A percentile compares a stretch with the other conserved stretches of the same genome.
Evolutionary conservation across 2,888 invertebrate genomes (phyloP).

Genomic region (Zygogramma bicolorata): DNA sequence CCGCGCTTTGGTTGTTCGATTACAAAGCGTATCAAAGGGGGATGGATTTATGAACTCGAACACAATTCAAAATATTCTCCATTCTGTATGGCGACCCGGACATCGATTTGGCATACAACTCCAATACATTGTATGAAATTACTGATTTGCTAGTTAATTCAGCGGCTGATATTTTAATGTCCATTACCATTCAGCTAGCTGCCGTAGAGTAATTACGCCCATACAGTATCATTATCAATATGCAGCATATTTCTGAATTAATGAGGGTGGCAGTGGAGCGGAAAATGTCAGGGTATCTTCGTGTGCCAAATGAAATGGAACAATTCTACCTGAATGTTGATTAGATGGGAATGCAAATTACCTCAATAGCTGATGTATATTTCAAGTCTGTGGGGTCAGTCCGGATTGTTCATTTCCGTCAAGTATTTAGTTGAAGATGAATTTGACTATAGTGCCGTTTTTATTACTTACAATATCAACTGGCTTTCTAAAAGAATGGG

Average conservation of each 20-base stretch:
- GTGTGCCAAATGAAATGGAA: neutral
- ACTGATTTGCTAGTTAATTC: constrained; percentile 5
- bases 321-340: neutral
- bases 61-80: neutral
- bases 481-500: too few relatives aligned
- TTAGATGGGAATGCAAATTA: neutral
- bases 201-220: neutral
- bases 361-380: neutral
- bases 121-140: constrained; percentile 1
- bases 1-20: too few relatives aligned
- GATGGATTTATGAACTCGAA: neutral
- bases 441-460: too few relatives aligned
- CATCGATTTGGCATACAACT: neutral
- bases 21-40: neutral
- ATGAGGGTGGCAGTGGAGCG: neutral
- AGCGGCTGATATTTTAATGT: constrained; percentile 8
- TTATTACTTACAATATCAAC: too few relatives aligned
- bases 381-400: neutral
- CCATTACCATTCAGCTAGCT: constrained; percentile 1
- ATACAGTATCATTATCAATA: constrained; percentile 3
- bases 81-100: neutral
- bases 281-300: neutral
- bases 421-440: too few relatives aligned
- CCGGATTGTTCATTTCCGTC: too few relatives aligned
- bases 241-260: constrained; percentile 2